Evolutionary conservation across 1,140 invertebrate species (phyloP), one percentile per base, ranked within the genome.

Genomic region (Drosophila burlai): DNA sequence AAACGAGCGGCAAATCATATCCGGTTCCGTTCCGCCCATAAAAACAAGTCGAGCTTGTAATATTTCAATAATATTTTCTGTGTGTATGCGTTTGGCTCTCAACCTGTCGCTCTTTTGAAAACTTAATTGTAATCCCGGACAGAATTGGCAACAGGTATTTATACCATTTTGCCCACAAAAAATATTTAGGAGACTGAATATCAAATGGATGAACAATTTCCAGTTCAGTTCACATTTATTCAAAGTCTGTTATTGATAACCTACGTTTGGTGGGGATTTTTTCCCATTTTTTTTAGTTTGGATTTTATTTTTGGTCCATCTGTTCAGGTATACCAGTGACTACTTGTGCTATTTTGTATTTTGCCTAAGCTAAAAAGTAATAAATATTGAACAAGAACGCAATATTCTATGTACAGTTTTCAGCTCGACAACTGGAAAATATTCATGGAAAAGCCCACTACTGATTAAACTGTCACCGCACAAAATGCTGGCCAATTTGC

Each of bases 1-100:
- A 69, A 52, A 61, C 62, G 40, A 63, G 58, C 45, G 63, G 66
- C 75, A 83, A 77, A 80, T 87, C 76, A 89, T 83, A 83, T 87
- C 84, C 83, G 83, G 63, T 89, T 87, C 73, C 77, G 83, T 38
- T 71, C 46, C 31, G 76, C 80, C 83, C 52, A 73, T 67, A 61
- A 64, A 80, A 83, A 57, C 63, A 83, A 89, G 64, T 86, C 72
- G 65, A 45, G 83, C 81, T 42, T 83, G 76, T 80, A 74, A 83
- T 77, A 77, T 80, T 63, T 66, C 21, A 66, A 66, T 45, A 66
- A 45, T 63, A 66, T 66, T 66, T 66, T 45, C 38, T 34, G 38
- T 65, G 58, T 63, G 15, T 59, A 9, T 11, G 62, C 18, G 6
- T 8, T 29, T 24, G 29, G n/a, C 50, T 40, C 13, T 31, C 18